Evolutionary conservation across 2,113 vertebrate species (phyloP).

Genomic region (Pelecanus crispus): DNA sequence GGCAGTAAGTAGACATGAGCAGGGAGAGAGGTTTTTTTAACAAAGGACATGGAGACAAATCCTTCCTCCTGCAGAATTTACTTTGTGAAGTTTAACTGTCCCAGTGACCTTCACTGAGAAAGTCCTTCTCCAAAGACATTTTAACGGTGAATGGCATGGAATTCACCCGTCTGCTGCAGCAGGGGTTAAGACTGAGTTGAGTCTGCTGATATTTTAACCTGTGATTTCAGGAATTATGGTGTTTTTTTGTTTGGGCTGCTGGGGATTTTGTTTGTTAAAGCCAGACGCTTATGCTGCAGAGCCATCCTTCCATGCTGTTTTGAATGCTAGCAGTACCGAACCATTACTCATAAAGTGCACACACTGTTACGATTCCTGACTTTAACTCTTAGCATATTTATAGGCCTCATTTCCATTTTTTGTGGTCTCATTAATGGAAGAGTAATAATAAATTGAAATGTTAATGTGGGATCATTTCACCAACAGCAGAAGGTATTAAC

Average conservation of each 20-base stretch:
- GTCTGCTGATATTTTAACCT: neutral
- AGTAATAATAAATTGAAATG: slow-evolving; percentile 63
- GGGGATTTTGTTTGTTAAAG: neutral
- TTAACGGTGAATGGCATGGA: neutral
- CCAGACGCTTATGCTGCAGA: neutral
- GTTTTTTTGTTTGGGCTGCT: neutral
- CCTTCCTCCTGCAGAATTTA: neutral
- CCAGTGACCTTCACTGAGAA: neutral
- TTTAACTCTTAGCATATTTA: slow-evolving; percentile 64
- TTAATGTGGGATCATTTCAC: slow-evolving; percentile 58
- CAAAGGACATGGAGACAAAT: neutral
- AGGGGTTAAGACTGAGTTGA: neutral
- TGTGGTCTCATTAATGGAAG: slow-evolving; percentile 63
- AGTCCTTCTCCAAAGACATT: neutral
- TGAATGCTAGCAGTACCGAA: neutral
- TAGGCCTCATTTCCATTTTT: slow-evolving; percentile 64
- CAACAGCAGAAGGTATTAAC: slow-evolving; percentile 51
- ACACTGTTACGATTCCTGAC: neutral
- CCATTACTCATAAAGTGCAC: neutral
- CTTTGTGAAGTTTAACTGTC: neutral
- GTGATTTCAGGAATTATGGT: neutral
- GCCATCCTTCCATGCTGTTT: neutral
- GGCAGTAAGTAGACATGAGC: neutral
- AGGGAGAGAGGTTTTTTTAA: neutral
- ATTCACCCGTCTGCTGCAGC: neutral